Evolutionary conservation across 2,797 vertebrate species (phyloP).

Genomic region (Xiphophorus birchmanni): DNA sequence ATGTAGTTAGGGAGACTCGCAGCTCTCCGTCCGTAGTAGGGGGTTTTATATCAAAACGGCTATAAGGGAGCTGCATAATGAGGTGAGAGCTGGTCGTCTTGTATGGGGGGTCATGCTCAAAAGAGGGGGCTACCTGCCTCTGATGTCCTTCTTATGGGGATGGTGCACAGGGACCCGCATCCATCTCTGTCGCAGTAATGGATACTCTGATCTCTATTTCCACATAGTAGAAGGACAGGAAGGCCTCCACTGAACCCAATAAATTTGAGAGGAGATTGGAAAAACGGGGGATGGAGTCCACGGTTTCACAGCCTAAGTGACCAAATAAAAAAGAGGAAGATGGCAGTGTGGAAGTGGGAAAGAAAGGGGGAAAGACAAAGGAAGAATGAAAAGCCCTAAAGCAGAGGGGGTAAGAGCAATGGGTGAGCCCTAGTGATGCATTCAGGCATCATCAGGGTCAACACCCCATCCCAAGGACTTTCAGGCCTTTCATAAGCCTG

Average conservation of each 20-base stretch:
- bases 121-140: slow-evolving; percentile 85
- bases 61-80: slow-evolving; percentile 88
- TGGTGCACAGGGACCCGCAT: slow-evolving; percentile 81
- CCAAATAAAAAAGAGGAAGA: slow-evolving; percentile 83
- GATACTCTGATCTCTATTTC: slow-evolving; percentile 89
- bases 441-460: slow-evolving; percentile 74
- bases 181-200: slow-evolving; percentile 89
- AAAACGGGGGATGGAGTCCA: slow-evolving; percentile 84
- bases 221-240: slow-evolving; percentile 86
- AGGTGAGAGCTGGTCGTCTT: slow-evolving; percentile 85
- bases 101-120: slow-evolving; percentile 83
- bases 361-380: slow-evolving; percentile 60
- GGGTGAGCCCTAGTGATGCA: slow-evolving; percentile 73
- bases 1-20: slow-evolving; percentile 82
- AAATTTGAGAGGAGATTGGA: slow-evolving; percentile 89
- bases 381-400: slow-evolving; percentile 70
- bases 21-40: slow-evolving; percentile 80
- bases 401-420: slow-evolving; percentile 59
- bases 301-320: slow-evolving; percentile 83
- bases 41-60: slow-evolving; percentile 88
- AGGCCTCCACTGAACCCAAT: slow-evolving; percentile 89
- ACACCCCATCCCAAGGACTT: slow-evolving; percentile 76
- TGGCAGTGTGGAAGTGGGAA: slow-evolving; percentile 68
- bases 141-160: slow-evolving; percentile 88
- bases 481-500: slow-evolving; percentile 65